Percentiles rank a stretch among this genome's conserved stretches.
phyloP scores from a whole-genome alignment of 2,888 invertebrate species.

The Mycogona germanica region DNA sequence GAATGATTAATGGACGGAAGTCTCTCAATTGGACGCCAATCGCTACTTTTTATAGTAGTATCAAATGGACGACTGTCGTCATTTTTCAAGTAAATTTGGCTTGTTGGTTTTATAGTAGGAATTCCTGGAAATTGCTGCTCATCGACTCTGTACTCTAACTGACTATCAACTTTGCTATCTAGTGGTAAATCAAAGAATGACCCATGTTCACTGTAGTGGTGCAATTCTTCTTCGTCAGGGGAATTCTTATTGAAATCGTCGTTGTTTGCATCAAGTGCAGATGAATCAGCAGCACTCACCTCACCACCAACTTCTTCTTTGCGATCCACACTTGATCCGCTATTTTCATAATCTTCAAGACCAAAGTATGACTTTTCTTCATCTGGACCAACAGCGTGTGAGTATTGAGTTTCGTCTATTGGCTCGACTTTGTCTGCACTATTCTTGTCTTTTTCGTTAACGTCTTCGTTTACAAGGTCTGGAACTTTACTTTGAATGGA shows the following conservation, averaged over 20 bases:
- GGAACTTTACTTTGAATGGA: too few relatives aligned
- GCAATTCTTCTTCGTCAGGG: neutral
- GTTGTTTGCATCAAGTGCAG: neutral
- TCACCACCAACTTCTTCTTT: constrained; percentile 2
- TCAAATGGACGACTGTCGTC: too few relatives aligned
- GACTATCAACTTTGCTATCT: too few relatives aligned
- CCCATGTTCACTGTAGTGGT: too few relatives aligned
- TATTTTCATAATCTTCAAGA: constrained; percentile 3
- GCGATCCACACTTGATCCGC: neutral
- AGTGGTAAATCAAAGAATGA: too few relatives aligned
- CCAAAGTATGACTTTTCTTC: constrained; percentile 17
- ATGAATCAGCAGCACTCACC: constrained; percentile 1
- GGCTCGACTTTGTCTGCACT: neutral
- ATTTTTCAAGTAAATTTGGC: too few relatives aligned
- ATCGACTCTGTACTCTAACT: too few relatives aligned
- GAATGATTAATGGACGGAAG: too few relatives aligned
- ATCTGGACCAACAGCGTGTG: constrained; percentile 5
- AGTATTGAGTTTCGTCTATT: neutral
- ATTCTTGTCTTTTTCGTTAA: neutral
- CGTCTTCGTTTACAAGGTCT: neutral
- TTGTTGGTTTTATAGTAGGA: too few relatives aligned
- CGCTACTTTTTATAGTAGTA: too few relatives aligned
- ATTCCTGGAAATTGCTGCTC: too few relatives aligned
- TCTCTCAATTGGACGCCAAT: too few relatives aligned
- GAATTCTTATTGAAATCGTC: neutral